Percentiles rank a stretch among this genome's conserved stretches.
Evolutionary conservation across 92 coral and sea anemone species (phyloP).

Genomic region (Porites evermanni): DNA sequence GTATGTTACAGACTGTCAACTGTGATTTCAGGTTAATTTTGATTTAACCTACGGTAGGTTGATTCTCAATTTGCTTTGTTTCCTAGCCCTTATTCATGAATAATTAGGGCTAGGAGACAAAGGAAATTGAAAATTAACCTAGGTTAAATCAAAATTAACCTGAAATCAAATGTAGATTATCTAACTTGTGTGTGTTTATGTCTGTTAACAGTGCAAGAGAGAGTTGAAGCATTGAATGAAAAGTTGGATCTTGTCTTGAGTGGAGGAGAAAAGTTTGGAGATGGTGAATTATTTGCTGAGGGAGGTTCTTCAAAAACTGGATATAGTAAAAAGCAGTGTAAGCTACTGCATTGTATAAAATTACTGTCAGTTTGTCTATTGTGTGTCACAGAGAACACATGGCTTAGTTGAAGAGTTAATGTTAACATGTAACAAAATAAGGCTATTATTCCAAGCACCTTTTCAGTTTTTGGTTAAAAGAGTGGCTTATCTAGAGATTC

Average conservation of each 20-base stretch:
- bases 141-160: background rate
- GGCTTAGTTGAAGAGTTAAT: too few relatives aligned
- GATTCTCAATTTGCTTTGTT: too few relatives aligned
- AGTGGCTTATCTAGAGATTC: too few relatives aligned
- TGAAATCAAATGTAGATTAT: background rate
- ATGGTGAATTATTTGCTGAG: slow-evolving; percentile 72
- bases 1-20: too few relatives aligned
- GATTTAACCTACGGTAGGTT: too few relatives aligned
- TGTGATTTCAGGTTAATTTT: too few relatives aligned
- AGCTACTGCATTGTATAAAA: slow-evolving; percentile 19
- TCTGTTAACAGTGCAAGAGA: slow-evolving; percentile 76
- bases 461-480: too few relatives aligned
- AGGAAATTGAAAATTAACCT: background rate
- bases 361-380: background rate
- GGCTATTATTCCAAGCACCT: too few relatives aligned
- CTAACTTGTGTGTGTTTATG: background rate
- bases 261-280: slow-evolving; percentile 83
- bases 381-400: too few relatives aligned
- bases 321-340: slow-evolving; percentile 93
- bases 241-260: slow-evolving; percentile 82
- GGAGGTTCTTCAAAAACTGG: slow-evolving; percentile 82
- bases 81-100: too few relatives aligned
- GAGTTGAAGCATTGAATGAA: slow-evolving; percentile 84
- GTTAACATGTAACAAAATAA: too few relatives aligned
- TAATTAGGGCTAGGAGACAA: too few relatives aligned